Evolutionary conservation across 2,113 vertebrate genomes (phyloP), one percentile per base, ranked within the genome.

Genomic region (Megaceryle torquata): DNA sequence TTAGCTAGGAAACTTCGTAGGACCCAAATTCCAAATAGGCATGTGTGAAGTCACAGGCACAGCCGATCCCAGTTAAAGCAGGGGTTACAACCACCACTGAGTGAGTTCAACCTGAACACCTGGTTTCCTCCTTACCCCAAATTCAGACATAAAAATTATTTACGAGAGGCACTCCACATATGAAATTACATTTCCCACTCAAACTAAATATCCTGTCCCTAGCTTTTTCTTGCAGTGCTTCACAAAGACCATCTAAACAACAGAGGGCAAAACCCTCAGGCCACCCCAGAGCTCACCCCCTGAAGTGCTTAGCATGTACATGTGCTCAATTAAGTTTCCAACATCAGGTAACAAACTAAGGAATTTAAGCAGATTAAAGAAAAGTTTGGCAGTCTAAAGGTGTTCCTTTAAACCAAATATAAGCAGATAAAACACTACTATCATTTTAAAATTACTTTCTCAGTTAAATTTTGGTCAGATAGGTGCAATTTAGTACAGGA

Each of bases 251-350:
- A 48, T 9, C 17, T 33, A 25, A 85, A 50, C 19, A 44, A 17
- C 13, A 4, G 3, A 26, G 54, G 13, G 39, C 37, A 78, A 70
- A 39, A 57, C 15, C 37, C 69, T n/a, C 25, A 84, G 72, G 10
- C 29, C 17, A 39, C 3, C 37, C 57, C 35, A 86, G 54, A 72
- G 54, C 28, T 86, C 50, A 48, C 12, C 29, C 39, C 29, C 2
- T 26, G 29, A 3, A 0, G 0, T 22, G 31, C 31, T 68, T 15
- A 18, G 3, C 3, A 6, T 16, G 9, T 7, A 43, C 14, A 4
- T 3, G 31, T 33, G 33, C 21, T 44, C 78, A 57, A 13, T 35
- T 53, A 65, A 75, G 6, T 28, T 50, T 61, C 13, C 37, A 86
- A 11, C 26, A 60, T 33, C 8, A 59, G 75, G 24, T 12, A 46